These are phyloP conservation scores for Bos indicus DNA, from an alignment of 2,113 vertebrate species.

Conservation along the genomic window DNA sequence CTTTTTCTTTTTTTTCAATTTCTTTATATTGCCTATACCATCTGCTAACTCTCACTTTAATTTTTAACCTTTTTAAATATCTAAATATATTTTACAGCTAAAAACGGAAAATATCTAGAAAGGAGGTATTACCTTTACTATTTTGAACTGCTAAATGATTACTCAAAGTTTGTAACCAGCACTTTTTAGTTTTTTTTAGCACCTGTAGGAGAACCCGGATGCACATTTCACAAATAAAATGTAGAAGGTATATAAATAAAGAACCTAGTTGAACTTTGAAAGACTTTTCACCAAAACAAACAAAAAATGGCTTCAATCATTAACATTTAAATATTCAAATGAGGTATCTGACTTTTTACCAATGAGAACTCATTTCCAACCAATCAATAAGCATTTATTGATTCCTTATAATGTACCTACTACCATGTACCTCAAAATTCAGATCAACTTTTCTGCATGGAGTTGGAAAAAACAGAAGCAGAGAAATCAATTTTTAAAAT, in stretches of 20 bases:
- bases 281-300: not conserved
- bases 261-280: not conserved
- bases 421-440: not conserved
- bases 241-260: not conserved
- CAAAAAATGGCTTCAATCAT: not conserved
- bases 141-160: not conserved
- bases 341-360: not conserved
- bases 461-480: not conserved
- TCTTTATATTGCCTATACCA: not conserved
- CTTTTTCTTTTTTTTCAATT: not conserved
- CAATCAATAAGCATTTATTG: not conserved
- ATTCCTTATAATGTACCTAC: not conserved
- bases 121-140: not conserved
- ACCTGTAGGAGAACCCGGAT: not conserved
- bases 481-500: not conserved
- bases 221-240: not conserved
- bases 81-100: constrained; percentile 12
- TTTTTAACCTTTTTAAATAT: not conserved
- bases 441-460: not conserved
- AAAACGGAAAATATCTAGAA: not conserved
- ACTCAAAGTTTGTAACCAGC: not conserved
- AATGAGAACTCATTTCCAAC: not conserved
- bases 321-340: not conserved
- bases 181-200: not conserved
- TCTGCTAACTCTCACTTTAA: not conserved